Conservation (phyloP, 2,888 invertebrate genomes). For the Leptopilina myrica region DNA sequence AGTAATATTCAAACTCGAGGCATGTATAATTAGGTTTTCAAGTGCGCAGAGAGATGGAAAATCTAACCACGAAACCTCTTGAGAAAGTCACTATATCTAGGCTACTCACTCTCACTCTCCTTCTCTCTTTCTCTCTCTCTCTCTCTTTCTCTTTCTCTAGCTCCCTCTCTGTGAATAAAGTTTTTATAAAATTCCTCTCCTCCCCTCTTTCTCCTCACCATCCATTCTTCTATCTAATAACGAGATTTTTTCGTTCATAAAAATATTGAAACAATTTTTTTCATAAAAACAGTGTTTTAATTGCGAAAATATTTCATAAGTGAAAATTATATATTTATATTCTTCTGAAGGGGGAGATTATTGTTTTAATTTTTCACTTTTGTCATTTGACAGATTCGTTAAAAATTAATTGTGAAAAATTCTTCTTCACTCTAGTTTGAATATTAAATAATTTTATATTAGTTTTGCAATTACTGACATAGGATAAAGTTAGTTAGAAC, state of each 20-base stretch:
- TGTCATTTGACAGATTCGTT: too few species aligned
- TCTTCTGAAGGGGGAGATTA: too few species aligned
- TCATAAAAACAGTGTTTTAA: too few species aligned
- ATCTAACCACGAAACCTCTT: conserved; percentile 9
- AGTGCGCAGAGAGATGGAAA: conserved; percentile 19
- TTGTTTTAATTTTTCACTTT: too few species aligned
- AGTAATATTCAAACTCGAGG: conserved; percentile 26
- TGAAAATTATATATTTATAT: too few species aligned
- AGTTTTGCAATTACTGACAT: too few species aligned
- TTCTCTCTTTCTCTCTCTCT: neutral
- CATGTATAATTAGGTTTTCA: conserved; percentile 35
- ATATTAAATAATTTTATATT: too few species aligned
- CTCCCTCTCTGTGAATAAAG: neutral
- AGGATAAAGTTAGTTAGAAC: too few species aligned
- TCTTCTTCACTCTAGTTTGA: too few species aligned
- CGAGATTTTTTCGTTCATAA: neutral
- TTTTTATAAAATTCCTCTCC: neutral
- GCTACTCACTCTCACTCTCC: neutral
- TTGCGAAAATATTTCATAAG: too few species aligned
- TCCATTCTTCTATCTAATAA: neutral
- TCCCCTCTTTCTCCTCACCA: neutral
- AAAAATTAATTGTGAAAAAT: too few species aligned
- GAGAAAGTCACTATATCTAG: conserved; percentile 16
- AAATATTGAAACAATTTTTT: too few species aligned
- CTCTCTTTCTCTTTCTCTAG: neutral